A percentile compares a stretch with the other conserved stretches of the same genome.
These are phyloP conservation scores for Cairina moschata DNA, from an alignment of 2,113 vertebrate genomes.

Conservation along the genomic window DNA sequence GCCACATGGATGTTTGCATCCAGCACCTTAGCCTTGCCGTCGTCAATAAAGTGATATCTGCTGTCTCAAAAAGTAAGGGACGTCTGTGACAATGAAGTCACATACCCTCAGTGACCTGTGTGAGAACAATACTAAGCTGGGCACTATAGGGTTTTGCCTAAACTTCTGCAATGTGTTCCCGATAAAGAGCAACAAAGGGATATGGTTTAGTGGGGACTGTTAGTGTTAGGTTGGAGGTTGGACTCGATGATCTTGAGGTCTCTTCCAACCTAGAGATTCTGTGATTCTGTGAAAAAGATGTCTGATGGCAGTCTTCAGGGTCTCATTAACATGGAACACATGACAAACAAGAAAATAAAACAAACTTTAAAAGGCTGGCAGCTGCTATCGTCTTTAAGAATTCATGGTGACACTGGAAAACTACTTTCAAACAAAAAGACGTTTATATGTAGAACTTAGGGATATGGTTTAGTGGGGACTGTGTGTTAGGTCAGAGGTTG, in stretches of 20 bases:
- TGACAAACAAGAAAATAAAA: neutral
- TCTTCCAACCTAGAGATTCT: too few species aligned
- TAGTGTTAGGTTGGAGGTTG: too few species aligned
- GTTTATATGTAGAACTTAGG: too few species aligned
- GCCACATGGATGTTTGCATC: neutral
- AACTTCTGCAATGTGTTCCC: neutral
- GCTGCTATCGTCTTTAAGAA: neutral
- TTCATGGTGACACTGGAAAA: neutral
- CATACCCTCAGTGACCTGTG: fast-evolving
- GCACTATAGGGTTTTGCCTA: neutral
- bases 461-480: too few species aligned
- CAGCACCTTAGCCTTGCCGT: neutral
- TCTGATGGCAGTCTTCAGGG: fast-evolving
- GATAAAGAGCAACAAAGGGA: neutral
- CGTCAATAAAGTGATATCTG: neutral
- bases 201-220: too few species aligned
- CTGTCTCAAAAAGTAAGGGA: neutral
- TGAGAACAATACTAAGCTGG: neutral
- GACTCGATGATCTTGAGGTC: too few species aligned
- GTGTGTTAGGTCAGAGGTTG: too few species aligned
- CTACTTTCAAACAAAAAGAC: neutral
- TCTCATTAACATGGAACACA: neutral
- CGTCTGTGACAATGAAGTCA: neutral
- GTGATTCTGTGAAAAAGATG: too few species aligned
- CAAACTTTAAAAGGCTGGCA: neutral